phyloP scores from a whole-genome alignment of 2,113 vertebrate genomes.

The Syngnathus floridae region DNA sequence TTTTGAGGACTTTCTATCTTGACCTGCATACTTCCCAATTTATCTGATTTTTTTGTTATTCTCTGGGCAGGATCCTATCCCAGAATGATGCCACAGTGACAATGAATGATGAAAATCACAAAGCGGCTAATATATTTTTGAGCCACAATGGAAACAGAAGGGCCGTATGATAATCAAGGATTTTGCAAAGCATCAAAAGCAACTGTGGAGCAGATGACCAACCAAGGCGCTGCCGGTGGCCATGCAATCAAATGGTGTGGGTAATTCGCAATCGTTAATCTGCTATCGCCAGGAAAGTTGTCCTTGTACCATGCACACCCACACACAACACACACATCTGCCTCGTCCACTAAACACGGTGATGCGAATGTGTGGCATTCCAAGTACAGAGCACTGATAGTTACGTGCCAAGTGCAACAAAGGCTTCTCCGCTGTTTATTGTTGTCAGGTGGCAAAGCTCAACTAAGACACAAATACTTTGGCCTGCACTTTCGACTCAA shows the following conservation, averaged over 20 bases:
- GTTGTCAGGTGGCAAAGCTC: slow-evolving; percentile 5
- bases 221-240: slow-evolving; percentile 27
- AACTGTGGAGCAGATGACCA: slow-evolving; percentile 35
- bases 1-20: not conserved
- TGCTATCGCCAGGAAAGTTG: slow-evolving; percentile 23
- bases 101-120: slow-evolving; percentile 4
- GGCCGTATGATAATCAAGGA: slow-evolving; percentile 21
- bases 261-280: slow-evolving; percentile 55
- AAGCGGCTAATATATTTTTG: not conserved
- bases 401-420: slow-evolving; percentile 16
- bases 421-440: not conserved
- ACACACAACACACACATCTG: not conserved
- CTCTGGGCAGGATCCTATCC: not conserved
- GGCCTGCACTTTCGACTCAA: not conserved
- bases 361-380: not conserved
- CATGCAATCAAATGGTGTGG: slow-evolving; percentile 46
- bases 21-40: not conserved
- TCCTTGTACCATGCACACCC: not conserved
- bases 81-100: no score
- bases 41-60: no score
- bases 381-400: slow-evolving; percentile 7
- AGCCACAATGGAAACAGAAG: slow-evolving; percentile 3
- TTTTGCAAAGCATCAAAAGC: slow-evolving; percentile 38
- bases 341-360: not conserved
- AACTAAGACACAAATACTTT: slow-evolving; percentile 16